Evolutionary conservation across 2,888 invertebrate species (phyloP), one percentile per base, ranked within the genome.

Genomic region (Petrolisthes cinctipes): DNA sequence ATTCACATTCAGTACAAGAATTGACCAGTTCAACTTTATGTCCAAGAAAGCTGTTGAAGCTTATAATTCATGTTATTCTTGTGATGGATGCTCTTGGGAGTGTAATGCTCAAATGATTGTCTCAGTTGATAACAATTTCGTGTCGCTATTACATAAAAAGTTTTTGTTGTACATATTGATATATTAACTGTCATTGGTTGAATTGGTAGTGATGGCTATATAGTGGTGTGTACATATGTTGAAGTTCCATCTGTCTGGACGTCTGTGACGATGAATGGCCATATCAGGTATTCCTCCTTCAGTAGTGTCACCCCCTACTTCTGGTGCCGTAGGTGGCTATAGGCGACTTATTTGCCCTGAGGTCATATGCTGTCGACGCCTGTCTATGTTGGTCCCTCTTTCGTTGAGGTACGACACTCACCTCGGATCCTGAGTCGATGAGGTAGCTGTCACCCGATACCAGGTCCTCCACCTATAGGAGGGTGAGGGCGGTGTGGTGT

Each of bases 101-200:
- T 84, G 73, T 84, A 80, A 73, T 87, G 84, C 84, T 84, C 83
- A 88, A 88, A 86, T 53, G 87, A 83, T 84, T 23, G 81, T 84
- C 81, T 84, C 84, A 83, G 83, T 86, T 68, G 83, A 68, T 80
- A 83, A 88, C 81, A 61, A 84, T 84, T 83, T 84, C 84, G 54
- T 88, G 83, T 88, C 83, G 84, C 57, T 88, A 82, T 80, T n/a
- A 86, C n/a, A 71, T 71, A 71, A 78, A 88, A 88, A 88, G 84
- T 80, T 88, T 88, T 83, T 84, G 87, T 88, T 88, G 87, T 88
- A 88, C 71, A 88, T 88, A 88, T 88, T 84, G 87, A 88, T 84
- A 53, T 79, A 80, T 82, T 83, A 84, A 84, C 86, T 84, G 84
- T 88, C 84, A 83, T n/a, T 88, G 87, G 87, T 86, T 84, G 84